Base-by-base conservation (phyloP, 1,140 invertebrate species). In the Aphelinus certus region DNA sequence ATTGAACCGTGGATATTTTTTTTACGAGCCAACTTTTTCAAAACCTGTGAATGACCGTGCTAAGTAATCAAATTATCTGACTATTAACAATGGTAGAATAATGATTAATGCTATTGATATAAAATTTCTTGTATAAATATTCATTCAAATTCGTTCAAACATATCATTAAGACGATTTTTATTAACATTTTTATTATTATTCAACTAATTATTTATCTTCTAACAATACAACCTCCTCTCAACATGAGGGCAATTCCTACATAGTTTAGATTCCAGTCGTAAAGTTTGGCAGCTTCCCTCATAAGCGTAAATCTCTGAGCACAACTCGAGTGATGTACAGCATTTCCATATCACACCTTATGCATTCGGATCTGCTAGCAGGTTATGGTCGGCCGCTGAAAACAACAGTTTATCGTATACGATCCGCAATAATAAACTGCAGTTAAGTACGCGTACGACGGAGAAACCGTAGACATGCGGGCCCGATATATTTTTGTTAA, bases 291-390 rank as follows among this genome's bases (percentile, higher is more conserved):
- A 46, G 98, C 97, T 88, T 99, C 97, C 61, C 95, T 90, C 79
- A 99, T 89, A 65, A 99, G 88, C 98, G 99, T 99, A 83, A 99
- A 99, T 0, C 98, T 98, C 90, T 99, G 98, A 1, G 98, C 96
- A 83, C 99, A 99, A 0, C 26, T 26, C 26, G 26, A 26, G 26
- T 26, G 26, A 26, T 26, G 26, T 26, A 26, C 26, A 26, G 26
- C 26, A 26, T 26, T 26, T 26, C 26, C 26, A 26, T 26, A 26
- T 26, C 0, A 26, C 26, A 26, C 26, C 26, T 26, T 26, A 26
- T 26, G 26, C 26, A 26, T 26, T 26, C 26, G 0, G 26, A 26
- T 26, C 26, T 26, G 26, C 26, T 26, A 0, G 26, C 26, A 26
- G 26, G 26, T 26, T 26, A 26, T 26, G 26, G 26, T 26, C 26